Evolutionary conservation across 2,113 vertebrate genomes (phyloP).

Genomic region (Ochotona curzoniae): DNA sequence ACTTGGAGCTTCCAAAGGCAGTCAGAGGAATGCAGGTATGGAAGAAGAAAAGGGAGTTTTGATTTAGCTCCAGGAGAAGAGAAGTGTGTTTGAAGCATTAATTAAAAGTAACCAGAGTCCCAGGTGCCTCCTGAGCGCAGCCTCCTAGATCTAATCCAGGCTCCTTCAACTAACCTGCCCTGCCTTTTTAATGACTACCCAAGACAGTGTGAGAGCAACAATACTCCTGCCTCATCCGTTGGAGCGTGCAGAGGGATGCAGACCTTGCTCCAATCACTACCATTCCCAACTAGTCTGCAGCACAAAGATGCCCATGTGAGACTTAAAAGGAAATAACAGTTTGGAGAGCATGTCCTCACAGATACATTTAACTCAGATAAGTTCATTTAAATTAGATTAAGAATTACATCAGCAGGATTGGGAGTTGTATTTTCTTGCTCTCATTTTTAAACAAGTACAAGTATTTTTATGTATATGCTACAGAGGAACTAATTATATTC

Average conservation of each 20-base stretch:
- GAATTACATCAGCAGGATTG: conserved; percentile 12
- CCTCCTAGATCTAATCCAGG: not conserved
- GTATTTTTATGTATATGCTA: not conserved
- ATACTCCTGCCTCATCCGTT: not conserved
- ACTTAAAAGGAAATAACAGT: not conserved
- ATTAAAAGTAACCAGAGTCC: conserved; percentile 21
- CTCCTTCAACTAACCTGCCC: not conserved
- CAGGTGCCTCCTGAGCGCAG: not conserved
- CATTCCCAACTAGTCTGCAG: not conserved
- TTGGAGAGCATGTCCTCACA: conserved; percentile 22
- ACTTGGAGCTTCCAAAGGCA: not conserved
- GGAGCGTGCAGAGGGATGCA: not conserved
- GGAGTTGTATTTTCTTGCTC: conserved; percentile 29
- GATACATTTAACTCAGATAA: conserved; percentile 24
- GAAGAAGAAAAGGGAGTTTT: not conserved
- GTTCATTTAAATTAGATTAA: conserved; percentile 44
- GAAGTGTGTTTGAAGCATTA: conserved; percentile 62
- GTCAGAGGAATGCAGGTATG: not conserved
- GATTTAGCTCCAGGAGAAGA: not conserved
- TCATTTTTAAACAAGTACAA: conserved; percentile 46
- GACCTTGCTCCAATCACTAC: not conserved
- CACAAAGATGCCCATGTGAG: not conserved
- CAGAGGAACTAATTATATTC: conserved; percentile 31
- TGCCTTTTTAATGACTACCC: conserved; percentile 38
- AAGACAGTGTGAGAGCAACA: not conserved